A percentile compares a stretch with the other conserved stretches of the same genome.
phyloP scores from a whole-genome alignment of 2,113 vertebrate species.

The Mus musculus region GRCm39 chr5:97686501-97687000 shows the following conservation, averaged over 20 bases:
- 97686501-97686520: neutral
- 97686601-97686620: slow-evolving; percentile 10
- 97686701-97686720: neutral
- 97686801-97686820: neutral
- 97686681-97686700: neutral
- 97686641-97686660: neutral
- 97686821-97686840: neutral
- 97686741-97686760: neutral
- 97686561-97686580: slow-evolving; percentile 19
- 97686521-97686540: neutral
- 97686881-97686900: neutral
- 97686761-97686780: neutral
- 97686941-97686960: neutral
- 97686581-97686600: neutral
- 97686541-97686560: neutral
- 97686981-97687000: neutral
- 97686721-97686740: neutral
- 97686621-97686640: neutral
- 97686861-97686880: neutral
- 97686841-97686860: neutral
- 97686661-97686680: neutral
- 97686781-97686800: neutral
- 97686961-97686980: neutral
- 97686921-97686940: neutral
- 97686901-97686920: neutral